Evolutionary conservation across 1,140 invertebrate genomes (phyloP).

Genomic region (Trichoplusia ni): DNA sequence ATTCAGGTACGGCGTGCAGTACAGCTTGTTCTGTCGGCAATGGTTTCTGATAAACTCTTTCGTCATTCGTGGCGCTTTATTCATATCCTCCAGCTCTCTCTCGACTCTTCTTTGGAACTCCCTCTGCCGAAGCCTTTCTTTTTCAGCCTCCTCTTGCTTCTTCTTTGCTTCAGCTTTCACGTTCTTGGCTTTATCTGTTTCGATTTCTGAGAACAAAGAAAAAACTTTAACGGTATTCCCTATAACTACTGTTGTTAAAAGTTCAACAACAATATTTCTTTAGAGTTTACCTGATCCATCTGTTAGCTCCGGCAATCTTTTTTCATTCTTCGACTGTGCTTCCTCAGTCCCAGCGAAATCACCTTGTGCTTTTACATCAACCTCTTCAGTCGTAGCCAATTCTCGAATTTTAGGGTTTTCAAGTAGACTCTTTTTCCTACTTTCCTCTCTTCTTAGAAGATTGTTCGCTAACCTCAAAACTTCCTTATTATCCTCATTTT

Average conservation of each 20-base stretch:
- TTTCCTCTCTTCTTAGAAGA: constrained; percentile 62
- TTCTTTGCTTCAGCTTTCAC: constrained; percentile 38
- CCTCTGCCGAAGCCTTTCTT: constrained; percentile 48
- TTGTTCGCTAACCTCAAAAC: constrained; percentile 71
- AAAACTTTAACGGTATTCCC: neutral
- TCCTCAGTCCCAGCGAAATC: constrained; percentile 44
- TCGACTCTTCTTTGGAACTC: constrained; percentile 60
- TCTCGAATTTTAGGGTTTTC: constrained; percentile 39
- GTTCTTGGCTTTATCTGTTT: constrained; percentile 22
- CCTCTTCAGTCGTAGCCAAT: constrained; percentile 26
- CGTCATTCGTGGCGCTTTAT: constrained; percentile 85
- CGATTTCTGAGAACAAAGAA: constrained; percentile 19
- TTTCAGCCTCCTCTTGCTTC: constrained; percentile 48
- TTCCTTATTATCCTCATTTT: constrained; percentile 76
- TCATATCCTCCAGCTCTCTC: constrained; percentile 67
- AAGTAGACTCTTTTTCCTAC: constrained; percentile 40
- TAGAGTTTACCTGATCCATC: neutral
- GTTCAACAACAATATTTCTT: neutral
- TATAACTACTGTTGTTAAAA: too few relatives aligned
- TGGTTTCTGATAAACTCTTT: constrained; percentile 88
- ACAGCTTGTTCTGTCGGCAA: constrained; percentile 93
- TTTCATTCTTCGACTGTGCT: neutral
- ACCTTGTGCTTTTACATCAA: constrained; percentile 60
- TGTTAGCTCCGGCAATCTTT: neutral
- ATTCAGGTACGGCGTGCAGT: constrained; percentile 93